phyloP scores from a whole-genome alignment of 1,140 invertebrate genomes.

The Trichonephila clavipes region DNA sequence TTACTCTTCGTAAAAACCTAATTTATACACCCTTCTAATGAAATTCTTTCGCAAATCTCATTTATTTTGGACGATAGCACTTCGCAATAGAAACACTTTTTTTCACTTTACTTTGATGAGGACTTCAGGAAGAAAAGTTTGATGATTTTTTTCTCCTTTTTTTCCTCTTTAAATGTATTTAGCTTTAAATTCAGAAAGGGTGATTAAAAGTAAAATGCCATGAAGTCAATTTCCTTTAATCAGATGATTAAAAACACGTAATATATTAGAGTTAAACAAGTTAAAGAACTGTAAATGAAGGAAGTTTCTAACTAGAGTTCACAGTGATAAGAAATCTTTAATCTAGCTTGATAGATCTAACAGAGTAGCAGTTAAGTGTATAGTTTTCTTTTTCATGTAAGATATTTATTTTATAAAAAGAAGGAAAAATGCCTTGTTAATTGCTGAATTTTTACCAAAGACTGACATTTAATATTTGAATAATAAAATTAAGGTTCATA shows the following conservation, averaged over 20 bases:
- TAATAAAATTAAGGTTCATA: background rate
- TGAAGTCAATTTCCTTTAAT: background rate
- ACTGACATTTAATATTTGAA: background rate
- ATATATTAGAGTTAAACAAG: background rate
- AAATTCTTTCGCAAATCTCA: slow-evolving; percentile 11
- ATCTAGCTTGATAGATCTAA: background rate
- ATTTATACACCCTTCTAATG: slow-evolving; percentile 9
- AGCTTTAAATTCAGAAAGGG: background rate
- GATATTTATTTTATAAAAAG: background rate
- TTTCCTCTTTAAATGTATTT: background rate
- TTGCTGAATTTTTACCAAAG: background rate
- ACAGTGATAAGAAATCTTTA: background rate
- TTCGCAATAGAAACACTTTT: background rate
- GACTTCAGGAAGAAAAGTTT: background rate
- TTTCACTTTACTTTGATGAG: background rate
- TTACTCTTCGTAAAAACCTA: background rate
- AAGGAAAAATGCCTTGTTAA: background rate
- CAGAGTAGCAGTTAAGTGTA: background rate
- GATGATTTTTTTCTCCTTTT: background rate
- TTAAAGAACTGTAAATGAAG: background rate
- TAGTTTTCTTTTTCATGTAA: background rate
- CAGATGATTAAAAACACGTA: background rate
- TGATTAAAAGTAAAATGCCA: background rate
- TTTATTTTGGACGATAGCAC: slow-evolving; percentile 17
- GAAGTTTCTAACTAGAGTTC: too few relatives aligned